Conservation (phyloP, 2,888 invertebrate species). For the Tribolium freemani region DNA sequence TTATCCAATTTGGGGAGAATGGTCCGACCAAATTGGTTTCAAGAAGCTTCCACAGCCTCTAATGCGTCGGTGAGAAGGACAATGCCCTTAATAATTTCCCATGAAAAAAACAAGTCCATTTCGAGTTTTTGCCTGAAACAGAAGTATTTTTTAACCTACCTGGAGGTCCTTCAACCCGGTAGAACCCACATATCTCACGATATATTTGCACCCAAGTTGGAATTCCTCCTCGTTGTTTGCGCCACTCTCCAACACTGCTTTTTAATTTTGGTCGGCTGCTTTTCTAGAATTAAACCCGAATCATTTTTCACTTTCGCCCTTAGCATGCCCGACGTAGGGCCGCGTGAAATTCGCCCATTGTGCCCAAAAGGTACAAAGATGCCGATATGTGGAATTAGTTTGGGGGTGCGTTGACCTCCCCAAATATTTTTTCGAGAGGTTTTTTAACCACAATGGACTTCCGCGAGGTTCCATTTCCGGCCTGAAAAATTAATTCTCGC, state of each 20-base stretch:
- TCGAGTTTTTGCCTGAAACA: constrained; percentile 27
- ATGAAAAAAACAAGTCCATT: neutral
- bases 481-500: constrained; percentile 14
- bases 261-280: constrained; percentile 40
- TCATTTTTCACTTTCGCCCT: constrained; percentile 42
- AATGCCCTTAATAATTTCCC: constrained; percentile 37
- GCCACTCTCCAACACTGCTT: constrained; percentile 22
- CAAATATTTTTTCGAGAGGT: constrained; percentile 12
- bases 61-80: constrained; percentile 34
- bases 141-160: constrained; percentile 41
- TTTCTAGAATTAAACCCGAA: constrained; percentile 25
- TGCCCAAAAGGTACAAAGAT: constrained; percentile 36
- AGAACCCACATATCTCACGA: constrained; percentile 29
- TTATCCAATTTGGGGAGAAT: constrained; percentile 10
- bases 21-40: neutral
- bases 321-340: neutral
- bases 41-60: neutral
- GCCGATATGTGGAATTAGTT: constrained; percentile 23
- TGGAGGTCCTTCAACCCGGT: constrained; percentile 45
- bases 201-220: constrained; percentile 24
- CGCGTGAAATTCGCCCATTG: constrained; percentile 30
- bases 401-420: constrained; percentile 33
- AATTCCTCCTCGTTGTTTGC: neutral
- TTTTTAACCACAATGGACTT: constrained; percentile 28
- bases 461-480: constrained; percentile 17